Evolutionary conservation across 2,113 vertebrate species (phyloP).

Genomic region (Pristiophorus japonicus): DNA sequence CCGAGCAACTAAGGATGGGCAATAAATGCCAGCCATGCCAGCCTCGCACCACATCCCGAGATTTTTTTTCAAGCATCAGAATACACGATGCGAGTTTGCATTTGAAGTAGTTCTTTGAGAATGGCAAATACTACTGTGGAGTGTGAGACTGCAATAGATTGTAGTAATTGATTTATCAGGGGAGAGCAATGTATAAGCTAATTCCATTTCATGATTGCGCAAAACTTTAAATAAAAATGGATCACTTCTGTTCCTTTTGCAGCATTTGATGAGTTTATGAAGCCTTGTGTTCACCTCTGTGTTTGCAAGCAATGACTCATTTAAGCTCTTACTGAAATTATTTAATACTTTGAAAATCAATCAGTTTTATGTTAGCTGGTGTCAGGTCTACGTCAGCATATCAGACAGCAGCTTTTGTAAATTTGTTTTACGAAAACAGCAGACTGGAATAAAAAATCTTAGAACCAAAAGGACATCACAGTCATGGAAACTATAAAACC

Average conservation of each 20-base stretch:
- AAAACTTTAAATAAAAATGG: background rate
- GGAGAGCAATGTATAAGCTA: background rate
- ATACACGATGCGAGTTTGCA: background rate
- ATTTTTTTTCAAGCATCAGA: background rate
- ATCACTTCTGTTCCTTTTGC: background rate
- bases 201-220: background rate
- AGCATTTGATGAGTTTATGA: background rate
- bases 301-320: slow-evolving; percentile 25
- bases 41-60: background rate
- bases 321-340: background rate
- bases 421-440: background rate
- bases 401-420: background rate
- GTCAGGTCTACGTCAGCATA: background rate
- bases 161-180: background rate
- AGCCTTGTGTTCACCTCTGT: background rate
- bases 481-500: background rate
- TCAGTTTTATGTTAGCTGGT: background rate
- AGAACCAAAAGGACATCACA: background rate
- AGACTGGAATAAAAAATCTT: background rate
- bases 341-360: slow-evolving; percentile 19
- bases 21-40: background rate
- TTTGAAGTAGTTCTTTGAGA: background rate
- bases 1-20: background rate
- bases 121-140: background rate
- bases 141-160: background rate